These are phyloP conservation scores for Danio choprae DNA, from an alignment of 2,797 vertebrate species.

Conservation along the genomic window DNA sequence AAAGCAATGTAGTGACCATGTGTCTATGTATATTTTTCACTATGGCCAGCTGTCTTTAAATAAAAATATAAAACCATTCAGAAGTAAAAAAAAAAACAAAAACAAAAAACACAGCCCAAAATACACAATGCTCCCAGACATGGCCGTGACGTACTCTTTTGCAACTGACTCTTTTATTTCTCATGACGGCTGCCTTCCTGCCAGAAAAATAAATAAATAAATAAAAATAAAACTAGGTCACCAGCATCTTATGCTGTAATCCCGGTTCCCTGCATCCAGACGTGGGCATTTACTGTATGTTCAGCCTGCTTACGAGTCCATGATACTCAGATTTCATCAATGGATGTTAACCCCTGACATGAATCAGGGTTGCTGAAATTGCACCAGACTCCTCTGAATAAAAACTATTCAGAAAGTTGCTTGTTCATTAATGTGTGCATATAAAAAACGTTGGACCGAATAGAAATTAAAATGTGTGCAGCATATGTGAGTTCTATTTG, in stretches of 20 bases:
- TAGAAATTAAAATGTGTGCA: background rate
- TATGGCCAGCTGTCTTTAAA: slow-evolving; percentile 70
- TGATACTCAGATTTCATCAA: slow-evolving; percentile 72
- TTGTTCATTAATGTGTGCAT: slow-evolving; percentile 5
- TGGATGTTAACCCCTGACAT: slow-evolving; percentile 74
- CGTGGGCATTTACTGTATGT: slow-evolving; percentile 75
- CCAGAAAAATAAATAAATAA: slow-evolving; percentile 57
- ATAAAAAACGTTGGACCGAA: background rate
- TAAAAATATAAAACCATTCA: slow-evolving; percentile 81
- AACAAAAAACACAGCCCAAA: slow-evolving; percentile 71
- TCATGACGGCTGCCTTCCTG: slow-evolving; percentile 66
- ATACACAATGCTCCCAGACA: slow-evolving; percentile 72
- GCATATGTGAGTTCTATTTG: background rate
- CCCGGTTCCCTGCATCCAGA: slow-evolving; percentile 76
- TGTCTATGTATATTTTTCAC: slow-evolving; percentile 54
- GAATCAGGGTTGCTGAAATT: slow-evolving; percentile 65
- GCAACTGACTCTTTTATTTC: slow-evolving; percentile 66
- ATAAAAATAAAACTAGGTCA: slow-evolving; percentile 78
- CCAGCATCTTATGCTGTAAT: slow-evolving; percentile 82
- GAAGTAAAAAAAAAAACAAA: slow-evolving; percentile 74
- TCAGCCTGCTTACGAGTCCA: slow-evolving; percentile 75
- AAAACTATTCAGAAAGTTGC: background rate
- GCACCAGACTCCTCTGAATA: slow-evolving; percentile 4
- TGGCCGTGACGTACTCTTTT: slow-evolving; percentile 63
- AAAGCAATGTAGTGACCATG: slow-evolving; percentile 60